phyloP scores from a whole-genome alignment of 1,140 invertebrate species.

The Oreohelix idahoensis region DNA sequence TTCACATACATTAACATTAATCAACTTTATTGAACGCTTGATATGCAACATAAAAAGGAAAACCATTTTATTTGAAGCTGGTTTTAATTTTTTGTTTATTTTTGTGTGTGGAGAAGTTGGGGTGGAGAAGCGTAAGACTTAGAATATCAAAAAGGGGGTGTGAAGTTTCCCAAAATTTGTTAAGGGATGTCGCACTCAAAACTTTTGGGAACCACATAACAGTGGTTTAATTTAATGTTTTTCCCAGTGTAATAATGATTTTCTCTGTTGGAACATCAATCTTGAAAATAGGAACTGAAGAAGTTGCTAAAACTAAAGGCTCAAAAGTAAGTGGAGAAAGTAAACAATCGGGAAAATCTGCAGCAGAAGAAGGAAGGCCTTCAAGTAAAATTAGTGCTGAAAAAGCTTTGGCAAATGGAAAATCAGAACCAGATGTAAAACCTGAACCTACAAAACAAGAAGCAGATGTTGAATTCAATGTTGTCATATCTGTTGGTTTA shows the following conservation, averaged over 20 bases:
- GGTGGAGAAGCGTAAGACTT: no score
- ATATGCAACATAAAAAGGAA: no score
- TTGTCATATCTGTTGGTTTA: neutral
- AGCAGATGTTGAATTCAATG: slow-evolving; percentile 22
- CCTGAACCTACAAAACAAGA: neutral
- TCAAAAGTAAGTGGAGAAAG: neutral
- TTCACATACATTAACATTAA: no score
- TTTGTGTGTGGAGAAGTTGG: no score
- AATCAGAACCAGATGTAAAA: neutral
- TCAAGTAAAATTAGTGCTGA: neutral
- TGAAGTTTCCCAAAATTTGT: no score
- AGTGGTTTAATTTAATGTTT: no score
- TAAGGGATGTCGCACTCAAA: no score
- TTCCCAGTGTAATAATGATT: neutral
- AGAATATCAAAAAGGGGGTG: no score
- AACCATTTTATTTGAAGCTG: no score
- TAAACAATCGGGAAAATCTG: neutral
- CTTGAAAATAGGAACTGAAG: neutral
- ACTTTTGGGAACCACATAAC: no score
- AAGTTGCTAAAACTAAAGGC: neutral
- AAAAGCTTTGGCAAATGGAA: neutral
- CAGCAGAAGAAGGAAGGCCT: neutral
- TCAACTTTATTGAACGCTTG: no score
- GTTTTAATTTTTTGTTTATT: no score
- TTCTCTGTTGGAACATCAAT: neutral